These are phyloP conservation scores for Numenius arquata DNA, from an alignment of 2,113 vertebrate genomes.

Conservation along the genomic window DNA sequence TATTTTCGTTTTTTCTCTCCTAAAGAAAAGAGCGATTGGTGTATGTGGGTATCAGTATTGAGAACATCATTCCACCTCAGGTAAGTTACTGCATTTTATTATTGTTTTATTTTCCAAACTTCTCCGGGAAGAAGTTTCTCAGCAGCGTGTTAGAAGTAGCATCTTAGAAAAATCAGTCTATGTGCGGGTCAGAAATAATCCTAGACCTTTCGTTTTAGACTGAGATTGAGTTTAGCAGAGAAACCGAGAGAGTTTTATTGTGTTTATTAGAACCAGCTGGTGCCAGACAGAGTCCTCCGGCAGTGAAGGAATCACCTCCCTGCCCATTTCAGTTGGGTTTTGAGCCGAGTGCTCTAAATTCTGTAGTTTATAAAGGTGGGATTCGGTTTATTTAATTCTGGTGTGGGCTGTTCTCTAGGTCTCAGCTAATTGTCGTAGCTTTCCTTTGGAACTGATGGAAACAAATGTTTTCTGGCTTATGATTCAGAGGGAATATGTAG, in stretches of 20 bases:
- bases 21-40: conserved; percentile 94
- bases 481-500: not conserved
- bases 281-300: not conserved
- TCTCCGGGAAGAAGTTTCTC: not conserved
- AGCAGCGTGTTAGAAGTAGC: not conserved
- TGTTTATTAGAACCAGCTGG: not conserved
- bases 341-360: not conserved
- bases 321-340: not conserved
- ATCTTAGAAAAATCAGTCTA: not conserved
- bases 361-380: not conserved
- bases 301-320: not conserved
- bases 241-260: not conserved
- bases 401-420: not conserved
- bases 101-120: not conserved
- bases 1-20: conserved; percentile 8
- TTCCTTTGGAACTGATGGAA: not conserved
- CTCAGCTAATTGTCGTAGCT: not conserved
- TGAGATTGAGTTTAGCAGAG: not conserved
- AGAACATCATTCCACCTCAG: conserved; percentile 96
- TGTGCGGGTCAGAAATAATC: not conserved
- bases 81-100: conserved; percentile 72
- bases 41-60: conserved; percentile 97
- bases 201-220: not conserved
- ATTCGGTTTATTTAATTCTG: not conserved
- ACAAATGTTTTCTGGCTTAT: not conserved